Percentiles rank a stretch among this genome's conserved stretches.
phyloP scores from a whole-genome alignment of 2,797 vertebrate genomes.

The Dromococcyx pavoninus region DNA sequence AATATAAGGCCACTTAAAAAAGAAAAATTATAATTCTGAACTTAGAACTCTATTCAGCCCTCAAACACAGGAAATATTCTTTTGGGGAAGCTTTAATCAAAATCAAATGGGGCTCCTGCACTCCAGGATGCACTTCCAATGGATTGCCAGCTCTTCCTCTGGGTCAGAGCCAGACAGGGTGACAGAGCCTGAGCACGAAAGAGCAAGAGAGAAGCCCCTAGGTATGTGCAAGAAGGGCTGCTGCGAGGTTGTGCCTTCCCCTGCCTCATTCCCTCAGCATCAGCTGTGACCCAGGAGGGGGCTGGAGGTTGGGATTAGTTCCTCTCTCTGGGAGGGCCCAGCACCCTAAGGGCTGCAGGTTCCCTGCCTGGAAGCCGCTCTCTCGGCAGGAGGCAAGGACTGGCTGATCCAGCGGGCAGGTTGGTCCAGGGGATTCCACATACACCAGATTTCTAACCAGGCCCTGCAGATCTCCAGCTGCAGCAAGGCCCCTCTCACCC shows the following conservation, averaged over 20 bases:
- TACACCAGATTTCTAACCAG: background rate
- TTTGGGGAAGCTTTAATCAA: background rate
- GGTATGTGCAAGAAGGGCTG: fast-evolving
- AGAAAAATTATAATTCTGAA: background rate
- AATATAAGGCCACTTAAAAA: background rate
- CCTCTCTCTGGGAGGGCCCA: background rate
- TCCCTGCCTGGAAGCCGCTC: background rate
- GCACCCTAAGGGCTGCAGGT: background rate
- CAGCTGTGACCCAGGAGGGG: background rate
- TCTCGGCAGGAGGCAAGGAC: background rate
- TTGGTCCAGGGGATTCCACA: background rate
- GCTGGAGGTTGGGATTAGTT: background rate
- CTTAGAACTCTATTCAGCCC: background rate
- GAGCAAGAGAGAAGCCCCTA: background rate
- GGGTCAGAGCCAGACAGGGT: background rate
- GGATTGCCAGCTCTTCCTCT: background rate
- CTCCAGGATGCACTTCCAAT: background rate
- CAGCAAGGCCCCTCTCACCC: background rate
- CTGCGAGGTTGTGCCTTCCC: background rate
- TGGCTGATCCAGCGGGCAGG: background rate
- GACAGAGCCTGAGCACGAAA: too few relatives aligned
- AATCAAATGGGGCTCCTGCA: background rate
- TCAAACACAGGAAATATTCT: background rate
- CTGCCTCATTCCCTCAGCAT: fast-evolving
- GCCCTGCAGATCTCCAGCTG: background rate